phyloP scores from a whole-genome alignment of 2,797 vertebrate species.

The Bothrops alternatus region DNA sequence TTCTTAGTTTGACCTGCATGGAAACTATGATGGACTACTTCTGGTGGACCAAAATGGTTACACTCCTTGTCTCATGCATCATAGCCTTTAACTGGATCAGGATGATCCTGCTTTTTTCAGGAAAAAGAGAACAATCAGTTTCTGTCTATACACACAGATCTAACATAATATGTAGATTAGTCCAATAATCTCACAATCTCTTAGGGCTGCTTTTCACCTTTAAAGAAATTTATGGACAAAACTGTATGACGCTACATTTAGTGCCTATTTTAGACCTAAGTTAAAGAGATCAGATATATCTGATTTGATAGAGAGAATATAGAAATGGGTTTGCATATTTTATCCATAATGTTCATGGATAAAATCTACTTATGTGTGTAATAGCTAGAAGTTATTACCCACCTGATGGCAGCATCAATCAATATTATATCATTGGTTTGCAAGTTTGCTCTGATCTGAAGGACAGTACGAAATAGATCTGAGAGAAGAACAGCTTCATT shows the following conservation, averaged over 20 bases:
- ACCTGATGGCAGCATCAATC: background rate
- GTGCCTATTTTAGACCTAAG: background rate
- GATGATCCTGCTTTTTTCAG: background rate
- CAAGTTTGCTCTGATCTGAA: background rate
- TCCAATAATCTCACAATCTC: background rate
- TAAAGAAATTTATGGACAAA: background rate
- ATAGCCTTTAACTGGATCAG: background rate
- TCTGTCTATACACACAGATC: background rate
- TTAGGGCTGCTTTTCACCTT: background rate
- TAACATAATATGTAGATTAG: background rate
- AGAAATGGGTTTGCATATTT: too few relatives aligned
- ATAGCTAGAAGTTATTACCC: background rate
- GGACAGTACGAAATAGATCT: background rate
- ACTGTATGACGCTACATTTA: background rate
- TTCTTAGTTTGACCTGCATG: background rate
- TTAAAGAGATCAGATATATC: background rate
- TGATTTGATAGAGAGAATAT: background rate
- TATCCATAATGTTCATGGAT: background rate
- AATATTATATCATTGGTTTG: background rate
- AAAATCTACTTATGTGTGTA: background rate
- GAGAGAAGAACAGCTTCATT: background rate
- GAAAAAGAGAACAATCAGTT: background rate
- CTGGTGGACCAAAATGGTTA: background rate
- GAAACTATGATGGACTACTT: background rate
- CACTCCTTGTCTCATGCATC: background rate